Base-by-base conservation (phyloP, 2,797 vertebrate species). In the Spea hammondii region DNA sequence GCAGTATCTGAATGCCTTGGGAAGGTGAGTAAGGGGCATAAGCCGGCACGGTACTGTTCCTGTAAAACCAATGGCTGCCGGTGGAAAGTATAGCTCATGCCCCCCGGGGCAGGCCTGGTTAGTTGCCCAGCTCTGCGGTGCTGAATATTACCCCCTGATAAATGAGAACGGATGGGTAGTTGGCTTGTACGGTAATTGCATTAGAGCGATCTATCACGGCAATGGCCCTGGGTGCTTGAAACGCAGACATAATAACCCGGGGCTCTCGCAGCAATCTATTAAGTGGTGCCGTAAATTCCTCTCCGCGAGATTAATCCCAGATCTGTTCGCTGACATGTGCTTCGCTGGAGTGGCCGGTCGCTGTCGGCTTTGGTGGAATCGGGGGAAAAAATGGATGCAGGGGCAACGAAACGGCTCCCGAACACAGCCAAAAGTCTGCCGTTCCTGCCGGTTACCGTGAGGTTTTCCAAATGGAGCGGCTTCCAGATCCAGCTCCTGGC, bases 301-400 rank as follows among this genome's bases (percentile, higher is more conserved):
- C 74, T 80, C 68, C 53, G 69, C n/a, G 10, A 77, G 79, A 81
- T 81, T 77, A 77, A 81, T 77, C 74, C 79, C 74, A 81, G 74
- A 73, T 81, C 74, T 6, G 10, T 70, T 14, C 32, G 12, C 47
- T 59, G 62, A 59, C 74, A 65, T 71, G 62, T 71, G 67, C 50
- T 65, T 57, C 55, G 13, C 69, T 44, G 50, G 62, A 12, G 67
- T 66, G 74, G 60, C 68, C 65, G 55, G 65, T 51, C 48, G 3
- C 59, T 44, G 53, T 14, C 50, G 5, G n/a, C 6, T 12, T 17
- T 8, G 50, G n/a, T 10, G 4, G 49, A 9, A 67, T 8, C 9
- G 0, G 45, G 5, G 7, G 50, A 17, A 17, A 17, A 17, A 8
- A 44, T 5, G 4, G 70, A n/a, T 5, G 46, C 6, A 14, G 0